Base-by-base conservation (phyloP, 2,888 invertebrate genomes). In the Caenorhabditis wallacei region DNA sequence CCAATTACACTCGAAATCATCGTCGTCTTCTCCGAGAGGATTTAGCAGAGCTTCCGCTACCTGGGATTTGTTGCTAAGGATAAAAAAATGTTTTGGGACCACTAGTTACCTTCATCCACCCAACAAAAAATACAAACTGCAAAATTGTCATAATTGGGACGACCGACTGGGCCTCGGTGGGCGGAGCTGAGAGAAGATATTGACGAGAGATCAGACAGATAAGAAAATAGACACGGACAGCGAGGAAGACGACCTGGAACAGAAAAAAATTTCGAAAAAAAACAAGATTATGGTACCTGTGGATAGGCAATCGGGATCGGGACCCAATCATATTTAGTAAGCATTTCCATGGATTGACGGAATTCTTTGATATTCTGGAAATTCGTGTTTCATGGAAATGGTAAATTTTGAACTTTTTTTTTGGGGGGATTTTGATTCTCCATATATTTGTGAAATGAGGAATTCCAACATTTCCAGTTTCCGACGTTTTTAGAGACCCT, bases 21-120 rank as follows among this genome's bases (percentile, higher is more conserved):
- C 72, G 54, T 74, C 72, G 11, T 74, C 89, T 57, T 88, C 88
- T 22, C 89, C 89, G 18, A 89, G 64, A 1, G 89, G 89, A 51
- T 89, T 89, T 16, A 89, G 84, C 35, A 89, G 72, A 7, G 88
- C 88, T 53, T 89, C 89, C 10, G 89, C 89, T 13, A 89, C 76
- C 76, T 76, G 35, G 8, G 76, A 24, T 10, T 30, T n/a, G n/a
- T n/a, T n/a, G n/a, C n/a, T n/a, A n/a, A n/a, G 80, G 46, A 88
- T 43, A 3, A 88, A 85, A 7, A n/a, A 56, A n/a, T 30, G 4
- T 86, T 16, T 20, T n/a, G n/a, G n/a, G n/a, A n/a, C n/a, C n/a
- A n/a, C n/a, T n/a, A n/a, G n/a, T n/a, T n/a, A 88, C 85, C 70
- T 81, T 81, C 85, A 82, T 85, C 85, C 85, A 87, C 0, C 85